Evolutionary conservation across 2,888 invertebrate species (phyloP).

Genomic region (Coenonympha arcania): DNA sequence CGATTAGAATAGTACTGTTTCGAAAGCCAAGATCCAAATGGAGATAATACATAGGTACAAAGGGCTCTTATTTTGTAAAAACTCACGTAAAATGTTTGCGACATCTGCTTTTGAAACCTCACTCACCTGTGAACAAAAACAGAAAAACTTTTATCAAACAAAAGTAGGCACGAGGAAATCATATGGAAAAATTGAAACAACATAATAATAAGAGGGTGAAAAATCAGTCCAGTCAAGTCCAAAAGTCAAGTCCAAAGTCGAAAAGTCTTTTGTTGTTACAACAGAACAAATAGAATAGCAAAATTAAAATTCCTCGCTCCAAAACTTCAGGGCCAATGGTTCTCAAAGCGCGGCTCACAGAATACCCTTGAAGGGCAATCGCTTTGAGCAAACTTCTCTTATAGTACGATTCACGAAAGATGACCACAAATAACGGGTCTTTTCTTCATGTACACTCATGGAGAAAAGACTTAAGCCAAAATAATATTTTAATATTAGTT

Average conservation of each 20-base stretch:
- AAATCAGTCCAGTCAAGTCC: too few species aligned
- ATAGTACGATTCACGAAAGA: too few species aligned
- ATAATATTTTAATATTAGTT: too few species aligned
- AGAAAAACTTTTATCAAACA: neutral
- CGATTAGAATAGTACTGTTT: too few species aligned
- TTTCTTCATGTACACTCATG: too few species aligned
- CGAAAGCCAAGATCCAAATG: too few species aligned
- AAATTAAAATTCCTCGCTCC: neutral
- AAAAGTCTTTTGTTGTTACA: neutral
- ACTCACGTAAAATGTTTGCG: neutral
- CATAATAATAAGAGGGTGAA: neutral
- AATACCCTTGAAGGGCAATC: neutral
- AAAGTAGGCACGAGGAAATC: neutral
- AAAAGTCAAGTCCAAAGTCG: neutral
- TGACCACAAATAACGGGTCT: too few species aligned
- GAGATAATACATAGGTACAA: too few species aligned
- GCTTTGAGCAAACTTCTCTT: slow-evolving; percentile 1
- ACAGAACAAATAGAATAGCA: slow-evolving; percentile 4
- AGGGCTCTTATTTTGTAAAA: too few species aligned
- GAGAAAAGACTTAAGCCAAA: too few species aligned
- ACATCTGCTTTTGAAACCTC: neutral
- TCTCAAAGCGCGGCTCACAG: neutral
- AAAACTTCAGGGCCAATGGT: slow-evolving; percentile 4
- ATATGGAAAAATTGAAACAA: neutral
- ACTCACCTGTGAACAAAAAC: slow-evolving; percentile 9